Conservation (phyloP, 2,797 vertebrate species). For the Artibeus lituratus region DNA sequence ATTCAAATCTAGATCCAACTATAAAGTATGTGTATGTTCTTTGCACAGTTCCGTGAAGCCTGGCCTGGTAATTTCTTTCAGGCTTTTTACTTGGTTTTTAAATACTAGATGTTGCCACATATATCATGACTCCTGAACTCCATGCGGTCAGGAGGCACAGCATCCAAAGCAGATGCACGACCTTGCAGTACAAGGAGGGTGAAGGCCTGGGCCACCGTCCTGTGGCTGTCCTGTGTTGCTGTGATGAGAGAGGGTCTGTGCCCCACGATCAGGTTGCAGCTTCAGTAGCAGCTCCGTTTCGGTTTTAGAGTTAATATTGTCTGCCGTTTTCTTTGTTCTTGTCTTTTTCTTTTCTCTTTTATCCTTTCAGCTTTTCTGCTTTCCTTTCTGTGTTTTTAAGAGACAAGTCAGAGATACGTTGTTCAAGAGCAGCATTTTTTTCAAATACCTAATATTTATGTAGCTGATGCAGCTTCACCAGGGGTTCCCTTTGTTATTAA, state of each 20-base stretch:
- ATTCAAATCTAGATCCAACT: background rate
- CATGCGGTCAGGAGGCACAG: background rate
- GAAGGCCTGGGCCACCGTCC: background rate
- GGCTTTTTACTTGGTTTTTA: background rate
- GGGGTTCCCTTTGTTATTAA: background rate
- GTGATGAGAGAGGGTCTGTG: background rate
- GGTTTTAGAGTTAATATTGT: background rate
- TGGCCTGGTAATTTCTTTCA: background rate
- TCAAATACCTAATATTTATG: background rate
- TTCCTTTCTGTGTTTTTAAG: background rate
- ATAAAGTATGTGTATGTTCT: background rate
- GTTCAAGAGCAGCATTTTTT: background rate
- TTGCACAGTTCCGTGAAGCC: background rate
- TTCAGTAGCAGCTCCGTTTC: background rate
- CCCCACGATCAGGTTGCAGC: background rate
- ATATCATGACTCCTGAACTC: background rate
- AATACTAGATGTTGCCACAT: background rate
- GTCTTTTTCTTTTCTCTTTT: background rate
- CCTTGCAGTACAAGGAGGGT: background rate
- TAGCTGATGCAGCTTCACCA: background rate
- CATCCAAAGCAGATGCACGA: slow-evolving; percentile 1
- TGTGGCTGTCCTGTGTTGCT: background rate
- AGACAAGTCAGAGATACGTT: background rate
- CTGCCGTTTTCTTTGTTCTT: background rate
- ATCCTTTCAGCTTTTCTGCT: background rate